Base-by-base conservation (phyloP, 64 coral and sea anemone genomes). In the Astreopora myriophthalma region DNA sequence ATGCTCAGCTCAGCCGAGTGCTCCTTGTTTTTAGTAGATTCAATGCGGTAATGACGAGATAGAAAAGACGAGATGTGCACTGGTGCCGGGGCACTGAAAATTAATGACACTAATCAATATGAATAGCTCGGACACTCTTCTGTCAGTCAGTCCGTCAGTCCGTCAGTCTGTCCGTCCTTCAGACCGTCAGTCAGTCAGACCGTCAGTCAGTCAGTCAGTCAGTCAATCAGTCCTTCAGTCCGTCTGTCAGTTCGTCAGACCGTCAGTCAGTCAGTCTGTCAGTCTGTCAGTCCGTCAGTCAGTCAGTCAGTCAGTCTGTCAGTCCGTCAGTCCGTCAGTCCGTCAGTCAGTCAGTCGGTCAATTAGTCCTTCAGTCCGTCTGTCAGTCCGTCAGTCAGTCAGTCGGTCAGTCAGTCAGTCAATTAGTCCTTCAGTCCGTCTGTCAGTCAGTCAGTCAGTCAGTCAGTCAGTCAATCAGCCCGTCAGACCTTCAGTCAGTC, bases 11-110 rank as follows among this genome's bases (percentile, higher is more conserved):
- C 96, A 28, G 85, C 87, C 22, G 70, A 67, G 57, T 93, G 89
- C 58, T 99, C 96, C 68, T 95, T 99, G 66, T 93, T 89, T 52
- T 90, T 73, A 28, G 46, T 75, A 0, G 94, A 90, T 73, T 99
- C 94, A 11, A 74, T 82, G 71, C 91, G 84, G 37, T 87, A 99
- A 30, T 93, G 93, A 29, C 92, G 90, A 16, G 96, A 95, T 3
- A 99, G 82, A 20, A 79, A 78, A 1, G 94, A 92, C 0, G 97
- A 94, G 29, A 92, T 87, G 68, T 99, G 93, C 2, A 99, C 94
- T 64, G 97, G 97, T 10, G 97, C 97, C 0, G 97, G 97, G 20
- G 97, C 94, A n/a, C 90, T 89, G 6, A 93, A 76, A 30, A 93
- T 79, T 28, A 79, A 6, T 19, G n/a, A n/a, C n/a, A n/a, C n/a